Base-by-base conservation (phyloP, 2,888 invertebrate genomes). In the Auanema sp. region DNA sequence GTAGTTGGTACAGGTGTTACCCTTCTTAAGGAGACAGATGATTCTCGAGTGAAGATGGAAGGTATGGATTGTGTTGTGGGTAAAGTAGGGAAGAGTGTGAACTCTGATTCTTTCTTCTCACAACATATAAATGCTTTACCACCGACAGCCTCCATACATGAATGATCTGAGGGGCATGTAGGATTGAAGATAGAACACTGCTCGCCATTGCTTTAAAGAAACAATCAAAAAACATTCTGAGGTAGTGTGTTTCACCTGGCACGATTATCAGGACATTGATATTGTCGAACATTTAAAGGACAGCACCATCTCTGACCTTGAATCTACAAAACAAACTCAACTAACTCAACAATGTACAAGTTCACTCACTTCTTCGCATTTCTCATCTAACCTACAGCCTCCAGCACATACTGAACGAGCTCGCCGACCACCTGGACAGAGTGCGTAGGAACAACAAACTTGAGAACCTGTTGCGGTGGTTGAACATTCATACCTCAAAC, bases 401-500 rank as follows among this genome's bases (percentile, higher is more conserved):
- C 71, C 75, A 16, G 68, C 68, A 56, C 70, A 73, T 4, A 71
- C 64, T n/a, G 65, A 61, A 41, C 69, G 44, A 0, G 74, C 69
- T 1, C 64, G 50, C 1, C 43, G 60, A 40, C 68, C 69, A 12
- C 53, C 55, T 2, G 70, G 67, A 56, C 74, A 74, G 18, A 57
- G 33, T 3, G 74, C 71, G 40, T 68, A 44, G 0, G 71, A 71
- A 42, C 71, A 74, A 55, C 71, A 74, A 2, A 71, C 60, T 23
- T 70, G 64, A 10, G 61, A 61, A 6, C 72, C 72, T 11, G 65
- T 49, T 1, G 65, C 58, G 2, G 72, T 68, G 47, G 70, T 40
- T 2, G 72, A 70, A 60, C 72, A 72, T 53, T 72, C 72, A 41
- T 64, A 72, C 3, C 72, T 72, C 47, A 43, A 68, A 59, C 18